Conservation (phyloP, 2,888 invertebrate species). For the Frankliniella intonsa region DNA sequence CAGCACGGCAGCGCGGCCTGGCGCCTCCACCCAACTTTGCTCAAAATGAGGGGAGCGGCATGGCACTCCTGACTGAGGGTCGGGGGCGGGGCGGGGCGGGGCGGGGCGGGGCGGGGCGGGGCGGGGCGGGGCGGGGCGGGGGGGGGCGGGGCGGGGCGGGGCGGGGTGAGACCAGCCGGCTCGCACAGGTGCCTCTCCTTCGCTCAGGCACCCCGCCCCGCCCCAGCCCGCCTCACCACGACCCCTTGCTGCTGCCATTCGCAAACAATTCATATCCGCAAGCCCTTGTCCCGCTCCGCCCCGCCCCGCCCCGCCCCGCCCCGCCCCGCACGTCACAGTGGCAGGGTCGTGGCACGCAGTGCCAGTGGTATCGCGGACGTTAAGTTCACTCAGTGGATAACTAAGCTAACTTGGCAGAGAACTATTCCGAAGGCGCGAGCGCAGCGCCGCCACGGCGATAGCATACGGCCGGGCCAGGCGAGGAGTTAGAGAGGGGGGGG, state of each 20-base stretch:
- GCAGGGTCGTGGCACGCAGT: background rate
- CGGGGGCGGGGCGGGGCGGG: background rate
- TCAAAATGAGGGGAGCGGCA: background rate
- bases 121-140: background rate
- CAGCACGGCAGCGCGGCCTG: no score
- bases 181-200: background rate
- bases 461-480: background rate
- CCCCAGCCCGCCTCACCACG: background rate
- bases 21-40: background rate
- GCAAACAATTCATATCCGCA: background rate
- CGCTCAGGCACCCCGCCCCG: background rate
- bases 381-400: slow-evolving; percentile 13
- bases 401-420: slow-evolving; percentile 13
- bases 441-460: background rate
- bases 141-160: background rate
- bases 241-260: background rate
- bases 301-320: background rate
- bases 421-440: background rate
- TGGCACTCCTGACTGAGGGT: background rate
- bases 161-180: background rate
- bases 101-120: background rate
- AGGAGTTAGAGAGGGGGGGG: no score
- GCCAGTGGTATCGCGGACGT: background rate
- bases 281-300: background rate
- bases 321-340: background rate